These are phyloP conservation scores for Tiliqua scincoides DNA, from an alignment of 2,113 vertebrate genomes.

Conservation along the genomic window DNA sequence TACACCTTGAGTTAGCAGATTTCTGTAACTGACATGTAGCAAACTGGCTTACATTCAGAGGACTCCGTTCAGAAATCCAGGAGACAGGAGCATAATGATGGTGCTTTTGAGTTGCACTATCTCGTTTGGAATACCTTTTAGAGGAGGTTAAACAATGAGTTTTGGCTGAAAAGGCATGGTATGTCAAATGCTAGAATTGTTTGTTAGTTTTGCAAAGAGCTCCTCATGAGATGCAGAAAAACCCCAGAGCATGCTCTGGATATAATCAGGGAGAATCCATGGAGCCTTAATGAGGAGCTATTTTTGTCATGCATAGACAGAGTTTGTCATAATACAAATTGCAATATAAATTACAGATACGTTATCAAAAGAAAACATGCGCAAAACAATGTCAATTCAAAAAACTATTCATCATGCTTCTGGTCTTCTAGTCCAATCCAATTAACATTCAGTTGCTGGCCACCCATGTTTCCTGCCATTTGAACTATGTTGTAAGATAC, in stretches of 20 bases:
- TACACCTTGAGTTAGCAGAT: background rate
- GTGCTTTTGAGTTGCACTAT: background rate
- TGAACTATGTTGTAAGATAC: constrained; percentile 49
- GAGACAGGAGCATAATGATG: background rate
- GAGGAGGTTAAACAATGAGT: background rate
- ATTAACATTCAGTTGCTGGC: constrained; percentile 51
- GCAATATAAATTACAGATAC: constrained; percentile 73
- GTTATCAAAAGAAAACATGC: constrained; percentile 65
- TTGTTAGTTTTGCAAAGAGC: constrained; percentile 13
- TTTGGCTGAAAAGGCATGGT: background rate
- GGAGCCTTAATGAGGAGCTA: constrained; percentile 50
- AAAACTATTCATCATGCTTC: constrained; percentile 61
- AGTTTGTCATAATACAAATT: constrained; percentile 48
- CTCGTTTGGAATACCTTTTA: background rate
- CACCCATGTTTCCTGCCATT: constrained; percentile 54
- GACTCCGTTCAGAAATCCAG: background rate
- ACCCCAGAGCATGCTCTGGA: background rate
- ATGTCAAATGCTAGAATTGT: background rate
- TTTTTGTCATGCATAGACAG: constrained; percentile 63
- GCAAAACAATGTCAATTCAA: constrained; percentile 55
- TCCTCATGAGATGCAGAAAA: constrained; percentile 15
- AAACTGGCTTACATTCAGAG: background rate
- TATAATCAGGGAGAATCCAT: constrained; percentile 50
- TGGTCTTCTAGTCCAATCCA: constrained; percentile 62
- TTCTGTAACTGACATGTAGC: background rate